These are phyloP conservation scores for Manis javanica DNA, from an alignment of 2,797 vertebrate genomes.

Conservation along the genomic window DNA sequence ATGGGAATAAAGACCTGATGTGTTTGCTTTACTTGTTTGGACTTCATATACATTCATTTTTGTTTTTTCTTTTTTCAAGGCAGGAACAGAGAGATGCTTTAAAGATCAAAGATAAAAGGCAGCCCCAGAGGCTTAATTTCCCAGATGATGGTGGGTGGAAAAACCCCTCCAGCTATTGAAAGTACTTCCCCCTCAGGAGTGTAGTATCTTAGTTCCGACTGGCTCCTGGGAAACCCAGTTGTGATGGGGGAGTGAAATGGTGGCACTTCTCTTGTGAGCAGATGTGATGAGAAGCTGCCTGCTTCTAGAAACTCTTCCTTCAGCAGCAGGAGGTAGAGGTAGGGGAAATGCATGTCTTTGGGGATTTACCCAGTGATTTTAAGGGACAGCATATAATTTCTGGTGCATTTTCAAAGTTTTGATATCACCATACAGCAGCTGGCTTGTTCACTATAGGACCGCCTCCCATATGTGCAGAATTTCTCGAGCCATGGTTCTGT, in stretches of 20 bases:
- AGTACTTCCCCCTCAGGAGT: neutral
- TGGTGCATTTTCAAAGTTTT: neutral
- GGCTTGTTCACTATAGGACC: neutral
- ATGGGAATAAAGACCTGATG: slow-evolving; percentile 7
- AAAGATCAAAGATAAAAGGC: slow-evolving; percentile 42
- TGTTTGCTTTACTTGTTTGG: slow-evolving; percentile 28
- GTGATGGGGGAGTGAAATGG: neutral
- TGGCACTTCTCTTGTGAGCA: neutral
- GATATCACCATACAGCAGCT: too few species aligned
- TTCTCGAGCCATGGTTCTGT: neutral
- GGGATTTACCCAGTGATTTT: neutral
- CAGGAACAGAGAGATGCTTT: neutral
- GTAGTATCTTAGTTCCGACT: neutral
- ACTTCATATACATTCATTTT: neutral
- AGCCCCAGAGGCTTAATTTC: slow-evolving; percentile 27
- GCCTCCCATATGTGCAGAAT: neutral
- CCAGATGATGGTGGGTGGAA: neutral
- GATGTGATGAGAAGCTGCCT: neutral
- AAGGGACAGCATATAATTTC: neutral
- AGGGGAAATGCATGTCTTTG: neutral
- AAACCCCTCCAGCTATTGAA: neutral
- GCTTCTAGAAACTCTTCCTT: neutral
- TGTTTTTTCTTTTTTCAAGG: neutral
- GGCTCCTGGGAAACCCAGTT: neutral
- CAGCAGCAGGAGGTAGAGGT: neutral